Conservation (phyloP, 2,113 vertebrate species). For the Pristiophorus japonicus region DNA sequence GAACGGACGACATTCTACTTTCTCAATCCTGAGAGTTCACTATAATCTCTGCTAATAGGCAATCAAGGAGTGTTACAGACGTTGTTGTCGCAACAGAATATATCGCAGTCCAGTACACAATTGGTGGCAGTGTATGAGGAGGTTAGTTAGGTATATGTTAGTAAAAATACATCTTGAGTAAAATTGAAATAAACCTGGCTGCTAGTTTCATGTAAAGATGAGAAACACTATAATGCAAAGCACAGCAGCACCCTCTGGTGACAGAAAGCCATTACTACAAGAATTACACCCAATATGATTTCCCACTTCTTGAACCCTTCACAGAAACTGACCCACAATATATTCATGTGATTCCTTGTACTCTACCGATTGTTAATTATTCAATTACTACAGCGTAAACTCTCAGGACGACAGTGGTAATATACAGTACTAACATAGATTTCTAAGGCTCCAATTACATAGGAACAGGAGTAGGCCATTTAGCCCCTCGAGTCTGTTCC, state of each 20-base stretch:
- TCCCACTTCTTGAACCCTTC: neutral
- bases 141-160: neutral
- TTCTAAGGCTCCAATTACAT: too few relatives aligned
- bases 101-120: too few relatives aligned
- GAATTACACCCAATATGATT: neutral
- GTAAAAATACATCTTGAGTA: neutral
- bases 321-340: neutral
- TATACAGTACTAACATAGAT: neutral
- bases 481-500: too few relatives aligned
- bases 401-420: neutral
- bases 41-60: too few relatives aligned
- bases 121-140: neutral
- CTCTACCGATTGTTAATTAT: neutral
- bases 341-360: neutral
- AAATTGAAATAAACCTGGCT: neutral
- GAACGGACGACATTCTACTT: too few relatives aligned
- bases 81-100: too few relatives aligned
- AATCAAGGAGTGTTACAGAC: too few relatives aligned
- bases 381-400: neutral
- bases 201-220: neutral
- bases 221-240: neutral
- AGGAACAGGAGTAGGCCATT: too few relatives aligned
- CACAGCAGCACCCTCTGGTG: constrained; percentile 6
- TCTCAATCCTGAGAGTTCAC: too few relatives aligned
- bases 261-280: neutral